Conservation (phyloP, 2,113 vertebrate genomes). For the Callocephalon fimbriatum region DNA sequence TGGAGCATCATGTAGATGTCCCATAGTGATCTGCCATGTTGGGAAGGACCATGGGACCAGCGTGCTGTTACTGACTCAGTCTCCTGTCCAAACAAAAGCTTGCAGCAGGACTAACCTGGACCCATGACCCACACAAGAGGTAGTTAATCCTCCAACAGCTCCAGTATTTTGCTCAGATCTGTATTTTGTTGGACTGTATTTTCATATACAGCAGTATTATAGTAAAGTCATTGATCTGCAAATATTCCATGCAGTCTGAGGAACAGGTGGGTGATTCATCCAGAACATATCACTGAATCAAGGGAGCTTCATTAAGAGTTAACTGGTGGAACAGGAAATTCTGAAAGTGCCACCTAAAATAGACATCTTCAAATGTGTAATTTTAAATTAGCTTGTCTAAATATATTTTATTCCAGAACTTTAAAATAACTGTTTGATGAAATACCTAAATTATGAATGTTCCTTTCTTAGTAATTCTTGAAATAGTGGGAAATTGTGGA, state of each 20-base stretch:
- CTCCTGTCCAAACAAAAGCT: neutral
- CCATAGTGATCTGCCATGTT: no score
- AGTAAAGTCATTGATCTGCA: neutral
- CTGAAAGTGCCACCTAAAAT: neutral
- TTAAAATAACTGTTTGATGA: neutral
- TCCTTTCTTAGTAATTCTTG: neutral
- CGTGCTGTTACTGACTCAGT: accelerated
- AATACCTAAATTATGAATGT: neutral
- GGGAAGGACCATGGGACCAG: accelerated
- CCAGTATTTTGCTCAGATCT: accelerated
- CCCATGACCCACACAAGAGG: accelerated
- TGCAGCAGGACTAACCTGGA: neutral
- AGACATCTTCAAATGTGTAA: neutral
- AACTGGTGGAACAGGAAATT: neutral
- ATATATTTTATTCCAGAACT: neutral
- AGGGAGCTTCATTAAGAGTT: neutral
- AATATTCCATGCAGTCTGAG: accelerated
- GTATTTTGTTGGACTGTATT: neutral
- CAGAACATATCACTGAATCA: accelerated
- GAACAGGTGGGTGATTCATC: neutral
- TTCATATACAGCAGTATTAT: accelerated
- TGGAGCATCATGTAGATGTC: neutral
- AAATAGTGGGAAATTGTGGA: neutral
- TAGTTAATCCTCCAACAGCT: neutral
- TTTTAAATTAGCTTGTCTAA: neutral